Evolutionary conservation across 2,888 invertebrate genomes (phyloP).

Genomic region (Eucera pruinosa): DNA sequence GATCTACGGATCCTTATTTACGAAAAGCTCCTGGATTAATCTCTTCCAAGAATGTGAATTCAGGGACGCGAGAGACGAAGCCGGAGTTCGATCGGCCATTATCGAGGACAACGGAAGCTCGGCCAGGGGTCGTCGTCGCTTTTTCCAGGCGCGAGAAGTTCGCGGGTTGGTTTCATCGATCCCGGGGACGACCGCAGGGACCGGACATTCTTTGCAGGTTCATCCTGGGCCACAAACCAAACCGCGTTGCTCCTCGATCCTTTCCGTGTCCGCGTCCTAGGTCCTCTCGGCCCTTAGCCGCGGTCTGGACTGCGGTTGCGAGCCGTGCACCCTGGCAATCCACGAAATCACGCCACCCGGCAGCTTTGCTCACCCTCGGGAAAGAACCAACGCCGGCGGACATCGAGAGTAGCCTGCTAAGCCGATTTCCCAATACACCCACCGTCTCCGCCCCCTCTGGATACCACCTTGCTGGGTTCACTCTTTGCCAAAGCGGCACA

Average conservation of each 20-base stretch:
- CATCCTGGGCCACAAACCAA: constrained; percentile 64
- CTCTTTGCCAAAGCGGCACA: constrained; percentile 19
- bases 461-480: background rate
- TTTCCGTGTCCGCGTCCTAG: constrained; percentile 51
- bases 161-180: constrained; percentile 55
- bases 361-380: constrained; percentile 49
- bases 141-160: constrained; percentile 46
- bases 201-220: constrained; percentile 61
- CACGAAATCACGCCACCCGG: constrained; percentile 63
- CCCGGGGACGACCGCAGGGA: constrained; percentile 53
- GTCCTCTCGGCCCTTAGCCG: constrained; percentile 60
- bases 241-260: constrained; percentile 60
- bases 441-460: too few species aligned
- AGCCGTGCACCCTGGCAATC: constrained; percentile 58
- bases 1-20: too few species aligned
- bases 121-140: constrained; percentile 24
- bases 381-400: constrained; percentile 25
- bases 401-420: constrained; percentile 45
- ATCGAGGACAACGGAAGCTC: constrained; percentile 10
- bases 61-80: background rate
- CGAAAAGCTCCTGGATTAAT: background rate
- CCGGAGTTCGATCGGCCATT: constrained; percentile 15
- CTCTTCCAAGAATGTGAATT: background rate
- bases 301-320: constrained; percentile 63
- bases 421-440: constrained; percentile 60